Conservation (phyloP, 2,113 vertebrate genomes). For the Ancistrus triradiatus region DNA sequence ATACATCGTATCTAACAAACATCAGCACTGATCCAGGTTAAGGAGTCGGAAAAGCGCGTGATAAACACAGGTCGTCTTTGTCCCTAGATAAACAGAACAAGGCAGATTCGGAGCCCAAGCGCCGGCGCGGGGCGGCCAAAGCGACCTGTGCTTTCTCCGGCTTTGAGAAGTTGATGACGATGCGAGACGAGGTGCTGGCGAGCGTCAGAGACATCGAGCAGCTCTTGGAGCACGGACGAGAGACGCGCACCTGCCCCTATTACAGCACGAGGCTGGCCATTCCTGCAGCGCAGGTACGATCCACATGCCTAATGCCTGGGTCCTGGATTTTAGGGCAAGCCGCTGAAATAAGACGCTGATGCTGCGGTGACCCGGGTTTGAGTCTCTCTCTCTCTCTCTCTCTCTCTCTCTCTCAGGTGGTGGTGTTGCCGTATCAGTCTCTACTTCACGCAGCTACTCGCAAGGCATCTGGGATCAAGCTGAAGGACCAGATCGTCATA, state of each 20-base stretch:
- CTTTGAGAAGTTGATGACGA: constrained; percentile 75
- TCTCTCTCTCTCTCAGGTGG: constrained; percentile 68
- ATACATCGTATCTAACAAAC: not conserved
- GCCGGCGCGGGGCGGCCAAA: constrained; percentile 60
- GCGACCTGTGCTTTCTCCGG: constrained; percentile 73
- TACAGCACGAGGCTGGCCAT: constrained; percentile 83
- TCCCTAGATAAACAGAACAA: constrained; percentile 58
- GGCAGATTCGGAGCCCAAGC: constrained; percentile 66
- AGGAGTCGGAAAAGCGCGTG: too few relatives aligned
- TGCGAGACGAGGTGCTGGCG: constrained; percentile 79
- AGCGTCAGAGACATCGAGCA: constrained; percentile 88
- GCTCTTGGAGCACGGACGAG: constrained; percentile 75
- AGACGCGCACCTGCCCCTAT: constrained; percentile 82
- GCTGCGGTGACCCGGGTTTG: too few relatives aligned
- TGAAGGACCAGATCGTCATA: constrained; percentile 89
- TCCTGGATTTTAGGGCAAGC: too few relatives aligned
- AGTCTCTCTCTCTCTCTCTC: constrained; percentile 13
- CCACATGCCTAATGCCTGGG: not conserved
- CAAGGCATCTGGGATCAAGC: constrained; percentile 79
- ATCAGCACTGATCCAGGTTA: too few relatives aligned
- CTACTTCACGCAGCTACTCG: constrained; percentile 86
- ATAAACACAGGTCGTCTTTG: not conserved
- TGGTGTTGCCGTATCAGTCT: constrained; percentile 95
- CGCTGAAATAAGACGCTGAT: too few relatives aligned
- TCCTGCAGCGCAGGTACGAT: constrained; percentile 78